phyloP scores from a whole-genome alignment of 1,140 invertebrate genomes.

The Diorhabda carinulata region DNA sequence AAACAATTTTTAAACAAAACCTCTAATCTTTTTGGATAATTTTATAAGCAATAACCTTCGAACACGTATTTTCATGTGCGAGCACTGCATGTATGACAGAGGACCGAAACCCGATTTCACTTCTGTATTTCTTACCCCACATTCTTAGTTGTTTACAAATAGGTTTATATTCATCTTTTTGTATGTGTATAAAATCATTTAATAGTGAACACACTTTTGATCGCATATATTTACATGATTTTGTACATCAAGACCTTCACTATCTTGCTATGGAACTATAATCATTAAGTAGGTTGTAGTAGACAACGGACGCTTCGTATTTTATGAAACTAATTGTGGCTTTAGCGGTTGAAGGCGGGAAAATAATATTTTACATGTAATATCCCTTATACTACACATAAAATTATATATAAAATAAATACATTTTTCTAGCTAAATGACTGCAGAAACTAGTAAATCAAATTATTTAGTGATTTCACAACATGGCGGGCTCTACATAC shows the following conservation, averaged over 20 bases:
- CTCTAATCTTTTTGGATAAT: not conserved
- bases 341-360: constrained; percentile 43
- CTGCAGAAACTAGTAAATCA: constrained; percentile 25
- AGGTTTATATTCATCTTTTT: not conserved
- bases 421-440: constrained; percentile 19
- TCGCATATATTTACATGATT: not conserved
- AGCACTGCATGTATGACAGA: not conserved
- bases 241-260: constrained; percentile 32
- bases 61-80: not conserved
- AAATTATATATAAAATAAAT: constrained; percentile 29
- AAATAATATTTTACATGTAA: constrained; percentile 40
- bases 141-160: constrained; percentile 1
- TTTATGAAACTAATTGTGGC: constrained; percentile 32
- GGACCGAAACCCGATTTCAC: not conserved
- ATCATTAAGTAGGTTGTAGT: constrained; percentile 23
- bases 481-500: constrained; percentile 46
- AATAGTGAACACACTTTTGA: not conserved
- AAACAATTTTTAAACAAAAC: not conserved
- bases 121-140: not conserved
- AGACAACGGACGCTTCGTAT: constrained; percentile 40
- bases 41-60: not conserved
- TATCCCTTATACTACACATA: constrained; percentile 32
- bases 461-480: constrained; percentile 36
- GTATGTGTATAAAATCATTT: not conserved
- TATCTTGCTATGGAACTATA: constrained; percentile 29